A percentile compares a stretch with the other conserved stretches of the same genome.
phyloP scores from a whole-genome alignment of 2,113 vertebrate genomes.

The Platichthys stellatus region DNA sequence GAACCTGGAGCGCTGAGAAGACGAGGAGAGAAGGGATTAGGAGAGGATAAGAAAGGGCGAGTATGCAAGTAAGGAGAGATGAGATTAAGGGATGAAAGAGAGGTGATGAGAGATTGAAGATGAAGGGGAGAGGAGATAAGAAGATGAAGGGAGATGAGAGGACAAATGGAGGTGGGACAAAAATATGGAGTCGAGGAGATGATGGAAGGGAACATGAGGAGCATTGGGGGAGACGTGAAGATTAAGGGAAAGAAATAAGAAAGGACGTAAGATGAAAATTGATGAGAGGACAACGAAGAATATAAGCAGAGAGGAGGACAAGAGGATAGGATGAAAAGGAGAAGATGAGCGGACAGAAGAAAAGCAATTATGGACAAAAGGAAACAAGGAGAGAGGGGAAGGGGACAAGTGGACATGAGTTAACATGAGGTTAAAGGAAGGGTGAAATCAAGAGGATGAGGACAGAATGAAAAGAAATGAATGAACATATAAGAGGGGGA shows the following conservation, averaged over 20 bases:
- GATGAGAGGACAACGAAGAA: no score
- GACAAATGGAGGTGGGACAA: no score
- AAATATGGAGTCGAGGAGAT: no score
- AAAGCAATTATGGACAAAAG: no score
- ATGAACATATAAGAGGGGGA: no score
- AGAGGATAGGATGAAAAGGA: no score
- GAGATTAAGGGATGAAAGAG: not conserved
- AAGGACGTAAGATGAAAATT: not conserved
- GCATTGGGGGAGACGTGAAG: not conserved
- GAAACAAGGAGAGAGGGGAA: not conserved
- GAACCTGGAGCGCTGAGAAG: slow-evolving; percentile 71
- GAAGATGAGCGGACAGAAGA: not conserved
- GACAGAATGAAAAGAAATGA: no score
- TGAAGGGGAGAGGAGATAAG: not conserved
- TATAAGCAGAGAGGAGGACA: no score
- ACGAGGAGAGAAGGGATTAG: not conserved
- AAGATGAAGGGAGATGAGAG: not conserved
- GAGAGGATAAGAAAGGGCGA: not conserved
- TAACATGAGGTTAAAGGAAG: no score
- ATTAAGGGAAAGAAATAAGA: not conserved
- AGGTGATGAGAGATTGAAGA: not conserved
- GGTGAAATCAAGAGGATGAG: no score
- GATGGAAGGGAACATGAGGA: no score
- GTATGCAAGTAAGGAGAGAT: not conserved
- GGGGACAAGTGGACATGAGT: not conserved